A percentile compares a stretch with the other conserved stretches of the same genome.
Conservation (phyloP, 35 echinoderm and acorn worm species). For the Apostichopus japonicus region DNA sequence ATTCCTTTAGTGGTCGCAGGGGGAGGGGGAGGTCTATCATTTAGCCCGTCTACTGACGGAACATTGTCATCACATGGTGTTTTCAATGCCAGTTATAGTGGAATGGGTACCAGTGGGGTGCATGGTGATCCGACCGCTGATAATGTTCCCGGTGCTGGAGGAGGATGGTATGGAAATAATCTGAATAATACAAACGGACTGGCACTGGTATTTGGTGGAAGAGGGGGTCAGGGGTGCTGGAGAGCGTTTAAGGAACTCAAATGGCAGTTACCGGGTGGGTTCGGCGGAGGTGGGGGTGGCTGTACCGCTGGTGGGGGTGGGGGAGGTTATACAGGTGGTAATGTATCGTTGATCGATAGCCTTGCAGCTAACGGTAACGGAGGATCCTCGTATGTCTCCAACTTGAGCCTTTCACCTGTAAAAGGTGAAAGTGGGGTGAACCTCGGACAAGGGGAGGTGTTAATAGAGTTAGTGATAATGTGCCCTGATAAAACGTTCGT, state of each 20-base stretch:
- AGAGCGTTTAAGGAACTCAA: slow-evolving; percentile 57
- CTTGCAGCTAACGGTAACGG: slow-evolving; percentile 73
- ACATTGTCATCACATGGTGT: neutral
- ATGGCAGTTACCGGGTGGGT: slow-evolving; percentile 83
- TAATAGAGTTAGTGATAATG: slow-evolving; percentile 43
- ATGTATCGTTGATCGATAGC: slow-evolving; percentile 62
- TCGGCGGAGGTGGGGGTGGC: slow-evolving; percentile 94
- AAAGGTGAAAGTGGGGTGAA: slow-evolving; percentile 25
- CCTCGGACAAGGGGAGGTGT: slow-evolving; percentile 53
- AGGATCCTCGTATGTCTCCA: slow-evolving; percentile 69
- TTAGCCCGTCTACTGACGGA: slow-evolving; percentile 32
- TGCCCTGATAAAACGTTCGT: slow-evolving; percentile 55
- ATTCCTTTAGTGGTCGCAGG: slow-evolving; percentile 74
- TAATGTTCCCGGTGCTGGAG: slow-evolving; percentile 77
- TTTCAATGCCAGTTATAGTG: slow-evolving; percentile 20
- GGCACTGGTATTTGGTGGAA: slow-evolving; percentile 71
- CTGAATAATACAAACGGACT: slow-evolving; percentile 53
- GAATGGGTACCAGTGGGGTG: slow-evolving; percentile 54
- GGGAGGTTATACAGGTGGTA: slow-evolving; percentile 88
- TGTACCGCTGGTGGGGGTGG: slow-evolving; percentile 90
- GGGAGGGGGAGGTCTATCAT: slow-evolving; percentile 85
- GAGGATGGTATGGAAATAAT: slow-evolving; percentile 67
- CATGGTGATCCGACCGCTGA: neutral
- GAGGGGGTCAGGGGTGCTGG: slow-evolving; percentile 64
- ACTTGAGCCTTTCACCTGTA: slow-evolving; percentile 1